These are phyloP conservation scores for Pachymerium ferrugineum DNA, from an alignment of 2,888 invertebrate species.

Conservation along the genomic window DNA sequence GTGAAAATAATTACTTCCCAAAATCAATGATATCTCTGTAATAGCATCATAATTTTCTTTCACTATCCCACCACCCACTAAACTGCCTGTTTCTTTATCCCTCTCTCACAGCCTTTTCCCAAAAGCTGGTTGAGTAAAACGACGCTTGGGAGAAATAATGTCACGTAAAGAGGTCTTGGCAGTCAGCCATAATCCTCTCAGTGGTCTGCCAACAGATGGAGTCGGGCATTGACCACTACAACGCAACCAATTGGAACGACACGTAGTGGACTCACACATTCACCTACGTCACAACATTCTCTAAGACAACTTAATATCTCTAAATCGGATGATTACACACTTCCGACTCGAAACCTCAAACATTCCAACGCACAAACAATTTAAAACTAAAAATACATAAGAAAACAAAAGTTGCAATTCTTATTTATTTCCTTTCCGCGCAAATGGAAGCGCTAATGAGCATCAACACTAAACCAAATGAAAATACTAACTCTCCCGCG, in stretches of 20 bases:
- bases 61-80: background rate
- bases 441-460: slow-evolving; percentile 22
- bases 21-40: background rate
- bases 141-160: slow-evolving; percentile 17
- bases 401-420: background rate
- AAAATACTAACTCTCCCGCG: background rate
- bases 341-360: background rate
- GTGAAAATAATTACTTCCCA: background rate
- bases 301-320: too few relatives aligned
- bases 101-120: background rate
- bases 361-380: background rate
- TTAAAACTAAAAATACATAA: background rate
- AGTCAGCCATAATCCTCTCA: slow-evolving; percentile 17
- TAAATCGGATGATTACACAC: background rate
- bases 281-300: too few relatives aligned
- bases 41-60: background rate
- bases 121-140: slow-evolving; percentile 21
- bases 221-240: slow-evolving; percentile 22
- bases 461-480: background rate
- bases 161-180: slow-evolving; percentile 24
- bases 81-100: slow-evolving; percentile 13
- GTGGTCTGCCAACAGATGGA: slow-evolving; percentile 27
- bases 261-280: background rate
- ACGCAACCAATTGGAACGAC: slow-evolving; percentile 24
- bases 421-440: background rate